Evolutionary conservation across 2,113 vertebrate species (phyloP), one percentile per base, ranked within the genome.

Genomic region (Tragelaphus strepsiceros): DNA sequence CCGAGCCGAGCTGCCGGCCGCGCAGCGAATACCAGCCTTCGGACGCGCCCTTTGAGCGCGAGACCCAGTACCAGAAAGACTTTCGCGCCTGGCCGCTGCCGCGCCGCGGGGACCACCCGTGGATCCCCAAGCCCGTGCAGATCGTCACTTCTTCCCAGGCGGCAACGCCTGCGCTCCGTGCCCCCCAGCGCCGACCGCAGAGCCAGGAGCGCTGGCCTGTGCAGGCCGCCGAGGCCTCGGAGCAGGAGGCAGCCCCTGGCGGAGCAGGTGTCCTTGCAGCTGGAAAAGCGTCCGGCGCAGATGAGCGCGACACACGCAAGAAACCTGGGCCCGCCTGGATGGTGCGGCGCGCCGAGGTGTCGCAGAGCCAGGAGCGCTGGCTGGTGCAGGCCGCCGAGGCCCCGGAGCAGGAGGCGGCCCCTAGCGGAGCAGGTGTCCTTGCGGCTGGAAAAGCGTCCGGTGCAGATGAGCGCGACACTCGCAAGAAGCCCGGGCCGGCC

Each of bases 41-140:
- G 0, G 99, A 99, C 39, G 99, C 99, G 0, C 99, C 99, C 59
- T 99, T 99, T 53, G 99, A 99, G 98, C 99, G 98, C 81, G 99
- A 99, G 99, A 99, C 99, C 22, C 99, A 99, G 98, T 99, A 99
- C 99, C 99, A 99, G 99, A 99, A 99, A 98, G 99, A 99, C 99
- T 99, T 98, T 98, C 99, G 99, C 32, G 99, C 99, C 46, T 99
- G 99, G 99, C 99, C 99, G 61, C 99, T 99, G 88, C 99, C 99
- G 6, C 99, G 99, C 94, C 98, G 99, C 96, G 99, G 99, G 0
- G 99, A 99, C 97, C 99, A 99, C 28, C 99, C 99, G 9, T 99
- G 99, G 99, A 99, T 99, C 98, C 99, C 99, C 67, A 99, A 99
- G 98, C 98, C 99, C 3, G 90, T 98, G 51, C 98, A 98, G 7